Evolutionary conservation across 2,888 invertebrate genomes (phyloP), one percentile per base, ranked within the genome.

Genomic region (Pimpla rufipes): DNA sequence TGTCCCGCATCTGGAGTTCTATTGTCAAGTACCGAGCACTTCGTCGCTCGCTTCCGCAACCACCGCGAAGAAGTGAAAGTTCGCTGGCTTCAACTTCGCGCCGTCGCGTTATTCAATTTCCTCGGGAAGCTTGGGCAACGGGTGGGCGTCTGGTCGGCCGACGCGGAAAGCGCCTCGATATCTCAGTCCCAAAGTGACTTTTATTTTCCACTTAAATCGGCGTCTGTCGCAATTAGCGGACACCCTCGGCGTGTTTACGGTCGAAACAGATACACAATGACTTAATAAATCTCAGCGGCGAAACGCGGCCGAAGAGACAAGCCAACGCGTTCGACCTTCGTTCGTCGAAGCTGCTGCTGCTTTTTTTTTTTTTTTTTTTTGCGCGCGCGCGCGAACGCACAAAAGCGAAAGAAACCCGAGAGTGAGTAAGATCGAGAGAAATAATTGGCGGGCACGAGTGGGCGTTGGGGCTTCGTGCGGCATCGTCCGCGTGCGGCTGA

Each of bases 371-470:
- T n/a, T n/a, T n/a, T n/a, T n/a, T n/a, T n/a, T n/a, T n/a, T n/a
- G n/a, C n/a, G n/a, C n/a, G n/a, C n/a, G n/a, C n/a, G 21, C 16
- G 47, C 21, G 40, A 59, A 55, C 40, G 45, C 57, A 47, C 73
- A 59, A 73, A 47, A 45, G 57, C 45, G 29, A 59, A 40, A 59
- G 45, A 79, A 2, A 16, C 57, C 45, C 66, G 57, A 29, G 29
- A 29, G 64, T 35, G 67, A 68, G 40, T 52, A 66, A 62, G 75
- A 71, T 66, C 71, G 77, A 50, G 77, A 73, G 67, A 81, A 81
- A 81, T 81, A 81, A 81, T 81, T 81, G 81, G 81, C 76, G 71
- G 66, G 71, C 81, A 57, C 47, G 50, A 71, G 62, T 81, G 81
- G 81, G 81, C 81, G 81, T 81, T 50, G 21, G 40, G 76, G 57